These are phyloP conservation scores for Dolichopus griseipennis DNA, from an alignment of 2,888 invertebrate genomes.

Conservation along the genomic window DNA sequence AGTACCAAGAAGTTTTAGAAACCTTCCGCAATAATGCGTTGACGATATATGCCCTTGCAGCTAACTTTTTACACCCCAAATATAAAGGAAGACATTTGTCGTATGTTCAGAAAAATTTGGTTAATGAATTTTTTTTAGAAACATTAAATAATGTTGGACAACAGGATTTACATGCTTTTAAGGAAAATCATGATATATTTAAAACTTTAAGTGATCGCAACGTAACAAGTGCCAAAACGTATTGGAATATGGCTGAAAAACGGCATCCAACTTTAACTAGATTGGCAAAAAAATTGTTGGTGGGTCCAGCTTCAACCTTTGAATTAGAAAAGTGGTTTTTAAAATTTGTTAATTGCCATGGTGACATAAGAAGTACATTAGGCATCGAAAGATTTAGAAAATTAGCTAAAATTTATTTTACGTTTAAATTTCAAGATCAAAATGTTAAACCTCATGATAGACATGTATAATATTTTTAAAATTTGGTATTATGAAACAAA, in stretches of 20 bases:
- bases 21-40: slow-evolving; percentile 11
- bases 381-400: slow-evolving; percentile 15
- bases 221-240: slow-evolving; percentile 13
- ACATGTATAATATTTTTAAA: background rate
- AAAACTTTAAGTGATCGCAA: slow-evolving; percentile 11
- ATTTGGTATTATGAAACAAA: too few relatives aligned
- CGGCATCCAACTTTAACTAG: slow-evolving; percentile 9
- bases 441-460: background rate
- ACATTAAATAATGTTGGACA: slow-evolving; percentile 10
- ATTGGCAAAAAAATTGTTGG: slow-evolving; percentile 11
- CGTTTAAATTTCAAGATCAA: slow-evolving; percentile 13
- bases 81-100: slow-evolving; percentile 13
- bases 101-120: slow-evolving; percentile 11
- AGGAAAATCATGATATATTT: slow-evolving; percentile 11
- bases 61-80: slow-evolving; percentile 15
- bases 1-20: slow-evolving; percentile 11
- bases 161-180: slow-evolving; percentile 12
- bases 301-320: slow-evolving; percentile 14
- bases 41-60: slow-evolving; percentile 11
- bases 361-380: slow-evolving; percentile 12
- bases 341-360: slow-evolving; percentile 2
- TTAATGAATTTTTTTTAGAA: slow-evolving; percentile 14
- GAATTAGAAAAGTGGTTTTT: slow-evolving; percentile 15
- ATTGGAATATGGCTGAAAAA: slow-evolving; percentile 16
- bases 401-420: slow-evolving; percentile 12